Conservation (phyloP, 2,888 invertebrate species). For the Sinodicranocentrus sp. region DNA sequence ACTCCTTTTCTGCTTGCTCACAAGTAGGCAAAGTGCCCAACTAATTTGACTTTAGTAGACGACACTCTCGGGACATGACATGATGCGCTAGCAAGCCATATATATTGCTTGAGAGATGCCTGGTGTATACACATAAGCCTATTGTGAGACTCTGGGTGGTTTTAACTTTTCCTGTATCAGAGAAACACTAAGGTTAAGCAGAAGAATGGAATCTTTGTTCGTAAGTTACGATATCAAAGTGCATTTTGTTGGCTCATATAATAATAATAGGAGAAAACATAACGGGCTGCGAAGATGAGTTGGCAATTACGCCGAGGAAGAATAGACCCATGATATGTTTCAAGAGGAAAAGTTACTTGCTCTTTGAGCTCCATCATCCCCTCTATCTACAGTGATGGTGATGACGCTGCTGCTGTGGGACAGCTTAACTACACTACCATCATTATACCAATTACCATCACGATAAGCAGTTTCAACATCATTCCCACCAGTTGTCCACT, state of each 20-base stretch:
- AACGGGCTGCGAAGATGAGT: conserved; percentile 31
- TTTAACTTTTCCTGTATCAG: conserved; percentile 36
- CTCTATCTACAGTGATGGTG: background rate
- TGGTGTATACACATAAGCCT: background rate
- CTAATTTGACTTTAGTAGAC: conserved; percentile 67
- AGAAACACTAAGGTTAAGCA: conserved; percentile 26
- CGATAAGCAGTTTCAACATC: conserved; percentile 62
- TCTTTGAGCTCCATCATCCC: conserved; percentile 44
- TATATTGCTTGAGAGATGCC: conserved; percentile 33
- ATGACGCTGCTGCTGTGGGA: conserved; percentile 31
- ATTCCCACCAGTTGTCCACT: conserved; percentile 45
- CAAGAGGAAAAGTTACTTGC: conserved; percentile 40
- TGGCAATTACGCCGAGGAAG: conserved; percentile 45
- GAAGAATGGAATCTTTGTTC: background rate
- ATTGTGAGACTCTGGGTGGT: conserved; percentile 18
- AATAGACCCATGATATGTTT: conserved; percentile 13
- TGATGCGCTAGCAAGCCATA: conserved; percentile 54
- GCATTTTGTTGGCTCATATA: conserved; percentile 43
- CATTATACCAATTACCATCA: conserved; percentile 63
- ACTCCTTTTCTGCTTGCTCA: conserved; percentile 19
- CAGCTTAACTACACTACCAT: conserved; percentile 50
- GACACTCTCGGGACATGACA: conserved; percentile 67
- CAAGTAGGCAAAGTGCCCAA: conserved; percentile 62
- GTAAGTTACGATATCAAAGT: conserved; percentile 33
- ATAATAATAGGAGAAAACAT: conserved; percentile 16